phyloP scores from a whole-genome alignment of 2,888 invertebrate genomes.

The Cerastoderma edule region DNA sequence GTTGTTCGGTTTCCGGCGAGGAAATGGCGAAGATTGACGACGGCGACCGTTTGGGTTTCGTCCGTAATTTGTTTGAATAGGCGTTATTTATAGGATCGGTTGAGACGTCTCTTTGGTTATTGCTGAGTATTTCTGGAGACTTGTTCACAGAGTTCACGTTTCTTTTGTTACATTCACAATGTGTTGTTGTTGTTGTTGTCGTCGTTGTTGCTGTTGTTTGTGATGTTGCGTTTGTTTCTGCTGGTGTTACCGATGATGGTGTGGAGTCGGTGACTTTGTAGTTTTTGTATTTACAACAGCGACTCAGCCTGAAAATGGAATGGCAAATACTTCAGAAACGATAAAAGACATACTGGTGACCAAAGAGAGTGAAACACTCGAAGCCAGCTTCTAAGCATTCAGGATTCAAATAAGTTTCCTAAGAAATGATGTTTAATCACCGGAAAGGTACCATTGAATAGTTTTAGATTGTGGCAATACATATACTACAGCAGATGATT shows the following conservation, averaged over 20 bases:
- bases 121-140: constrained; percentile 3
- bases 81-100: constrained; percentile 8
- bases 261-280: not conserved
- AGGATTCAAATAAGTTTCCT: too few relatives aligned
- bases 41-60: not conserved
- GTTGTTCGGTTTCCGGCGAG: constrained; percentile 6
- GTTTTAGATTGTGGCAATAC: too few relatives aligned
- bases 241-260: too few relatives aligned
- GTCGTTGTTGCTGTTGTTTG: too few relatives aligned
- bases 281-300: constrained; percentile 19
- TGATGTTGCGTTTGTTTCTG: too few relatives aligned
- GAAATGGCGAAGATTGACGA: not conserved
- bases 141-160: constrained; percentile 1
- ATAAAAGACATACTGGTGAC: too few relatives aligned
- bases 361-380: too few relatives aligned
- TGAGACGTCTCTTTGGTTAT: not conserved
- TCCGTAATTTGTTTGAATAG: constrained; percentile 16
- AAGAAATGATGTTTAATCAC: too few relatives aligned
- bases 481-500: too few relatives aligned
- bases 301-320: constrained; percentile 13
- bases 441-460: too few relatives aligned
- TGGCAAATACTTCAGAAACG: too few relatives aligned
- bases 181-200: not conserved
- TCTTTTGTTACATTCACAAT: constrained; percentile 2
- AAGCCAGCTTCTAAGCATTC: too few relatives aligned